Base-by-base conservation (phyloP, 2,113 vertebrate species). In the Ibidorhyncha struthersii region DNA sequence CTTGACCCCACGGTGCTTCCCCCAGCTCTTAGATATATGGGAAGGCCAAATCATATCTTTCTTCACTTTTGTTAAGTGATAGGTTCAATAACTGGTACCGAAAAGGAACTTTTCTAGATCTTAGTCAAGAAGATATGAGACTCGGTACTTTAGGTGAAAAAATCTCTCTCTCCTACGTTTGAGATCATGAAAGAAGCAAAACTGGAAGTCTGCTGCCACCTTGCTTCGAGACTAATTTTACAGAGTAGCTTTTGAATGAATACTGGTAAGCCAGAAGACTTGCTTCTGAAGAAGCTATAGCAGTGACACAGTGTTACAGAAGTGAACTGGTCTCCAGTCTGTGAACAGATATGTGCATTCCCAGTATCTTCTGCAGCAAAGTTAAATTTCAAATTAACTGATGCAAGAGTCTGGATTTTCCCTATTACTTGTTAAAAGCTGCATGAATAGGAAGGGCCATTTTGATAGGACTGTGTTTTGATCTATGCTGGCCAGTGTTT, bases 171-270 rank as follows among this genome's bases (percentile, higher is more conserved):
- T 76, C 5, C 49, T 49, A 0, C 32, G 14, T 85, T 87, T 73
- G 59, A 69, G 45, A 65, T 45, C 49, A 21, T 25, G 30, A 93
- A 22, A 17, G 38, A 63, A 92, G 43, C 67, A 86, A 82, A 85
- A 90, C 3, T 67, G 67, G 85, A 69, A 73, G 71, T 94, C 36
- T 97, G 84, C 93, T 96, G 94, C 93, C 95, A 96, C 89, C 96
- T 95, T 95, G 95, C 96, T 96, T 93, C 90, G 30, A 85, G 47
- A 16, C 50, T 69, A 25, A 18, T 96, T 93, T 78, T 95, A 53
- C 83, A 78, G 58, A 38, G 32, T 0, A 67, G 50, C 32, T 96
- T 58, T 53, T 7, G 16, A 25, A 13, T 50, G n/a, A 41, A n/a
- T 34, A 6, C n/a, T 65, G 58, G 17, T 69, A 81, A 45, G 5